A percentile compares a stretch with the other conserved stretches of the same genome.
phyloP scores from a whole-genome alignment of 2,888 invertebrate species.

The Hyles lineata region DNA sequence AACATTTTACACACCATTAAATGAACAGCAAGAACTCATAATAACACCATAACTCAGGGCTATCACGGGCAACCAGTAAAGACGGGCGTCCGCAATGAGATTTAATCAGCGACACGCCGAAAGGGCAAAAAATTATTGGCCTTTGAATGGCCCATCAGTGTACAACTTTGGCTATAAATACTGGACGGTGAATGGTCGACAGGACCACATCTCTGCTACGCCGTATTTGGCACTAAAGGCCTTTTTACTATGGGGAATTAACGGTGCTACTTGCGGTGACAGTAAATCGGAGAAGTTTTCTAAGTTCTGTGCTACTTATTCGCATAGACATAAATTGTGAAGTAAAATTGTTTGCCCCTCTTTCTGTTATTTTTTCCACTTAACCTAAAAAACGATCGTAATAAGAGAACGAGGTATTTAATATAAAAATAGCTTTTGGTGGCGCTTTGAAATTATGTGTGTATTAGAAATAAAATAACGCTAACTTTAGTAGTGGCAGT shows the following conservation, averaged over 20 bases:
- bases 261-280: not conserved
- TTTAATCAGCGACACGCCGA: slow-evolving; percentile 29
- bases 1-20: slow-evolving; percentile 30
- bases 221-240: slow-evolving; percentile 6
- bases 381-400: too few species aligned
- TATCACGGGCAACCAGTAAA: slow-evolving; percentile 27
- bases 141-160: slow-evolving; percentile 27
- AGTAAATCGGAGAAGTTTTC: not conserved
- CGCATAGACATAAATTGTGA: not conserved
- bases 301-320: not conserved
- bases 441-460: too few species aligned
- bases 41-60: slow-evolving; percentile 31
- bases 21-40: slow-evolving; percentile 27
- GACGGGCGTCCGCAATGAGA: slow-evolving; percentile 18
- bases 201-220: slow-evolving; percentile 16
- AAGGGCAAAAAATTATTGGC: slow-evolving; percentile 30
- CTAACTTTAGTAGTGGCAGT: too few species aligned
- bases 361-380: too few species aligned
- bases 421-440: too few species aligned
- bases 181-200: slow-evolving; percentile 24
- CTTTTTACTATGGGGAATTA: slow-evolving; percentile 4
- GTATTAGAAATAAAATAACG: too few species aligned
- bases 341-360: not conserved
- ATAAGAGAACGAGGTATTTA: too few species aligned
- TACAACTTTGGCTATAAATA: slow-evolving; percentile 33